Evolutionary conservation across 2,113 vertebrate genomes (phyloP), one percentile per base, ranked within the genome.

Genomic region (Castor canadensis): DNA sequence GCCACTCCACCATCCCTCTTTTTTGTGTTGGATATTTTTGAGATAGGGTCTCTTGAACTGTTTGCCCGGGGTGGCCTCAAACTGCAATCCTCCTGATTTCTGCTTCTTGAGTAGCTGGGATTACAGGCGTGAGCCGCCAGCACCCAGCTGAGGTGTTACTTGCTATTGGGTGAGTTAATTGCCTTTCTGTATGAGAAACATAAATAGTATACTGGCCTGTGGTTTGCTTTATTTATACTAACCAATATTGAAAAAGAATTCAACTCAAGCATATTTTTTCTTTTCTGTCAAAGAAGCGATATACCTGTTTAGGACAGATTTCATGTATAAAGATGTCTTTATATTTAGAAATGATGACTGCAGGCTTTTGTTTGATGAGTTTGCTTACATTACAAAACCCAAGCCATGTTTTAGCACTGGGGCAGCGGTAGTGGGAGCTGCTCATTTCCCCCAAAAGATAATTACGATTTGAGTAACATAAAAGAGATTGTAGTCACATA

Each of bases 261-360:
- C 82, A 94, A 90, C 95, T 97, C 89, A 95, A 98, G 96, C 86
- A 32, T 66, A 12, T 67, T 92, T 98, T 97, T 64, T 91, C 97
- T 98, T 64, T 79, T 93, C 64, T 49, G 22, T 67, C 8, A 93
- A 96, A 93, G 86, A 92, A 92, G 94, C 91, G 52, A 85, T 95
- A 93, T 96, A 95, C 71, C 80, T 67, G 30, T 93, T 80, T 62
- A 88, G 79, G 87, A 56, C 64, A 79, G 97, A 81, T 95, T 97
- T 95, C 87, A 72, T 96, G 69, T 97, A 95, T 98, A 96, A 97
- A 98, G 93, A 96, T 97, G 83, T 84, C 96, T 97, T 97, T 96
- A 20, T 96, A 96, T 97, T 95, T 94, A 96, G 97, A 98, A 98
- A 97, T 96, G 93, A 93, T 95, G 91, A 81, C 95, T 67, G 12